phyloP scores from a whole-genome alignment of 2,888 invertebrate genomes.

The Dastarcus helophoroides region DNA sequence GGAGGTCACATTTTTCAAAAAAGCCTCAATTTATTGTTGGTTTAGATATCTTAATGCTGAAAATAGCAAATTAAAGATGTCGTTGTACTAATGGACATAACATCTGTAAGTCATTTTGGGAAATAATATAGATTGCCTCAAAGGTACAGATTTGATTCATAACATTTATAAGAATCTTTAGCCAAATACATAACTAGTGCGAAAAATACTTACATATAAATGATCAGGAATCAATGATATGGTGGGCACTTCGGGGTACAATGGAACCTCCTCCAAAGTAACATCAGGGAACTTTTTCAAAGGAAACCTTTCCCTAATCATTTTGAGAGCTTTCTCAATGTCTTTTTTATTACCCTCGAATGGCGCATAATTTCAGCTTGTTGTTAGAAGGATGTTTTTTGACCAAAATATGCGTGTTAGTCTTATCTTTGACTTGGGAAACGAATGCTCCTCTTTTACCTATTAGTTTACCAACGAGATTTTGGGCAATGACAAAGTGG shows the following conservation, averaged over 20 bases:
- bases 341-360: conserved; percentile 53
- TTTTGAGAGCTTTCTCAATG: conserved; percentile 69
- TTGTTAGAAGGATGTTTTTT: conserved; percentile 62
- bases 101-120: no score
- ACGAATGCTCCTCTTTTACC: conserved; percentile 75
- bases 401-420: conserved; percentile 69
- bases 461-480: conserved; percentile 75
- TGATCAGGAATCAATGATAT: conserved; percentile 30
- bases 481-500: conserved; percentile 65
- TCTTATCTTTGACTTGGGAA: conserved; percentile 65
- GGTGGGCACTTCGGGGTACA: conserved; percentile 26
- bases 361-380: conserved; percentile 68
- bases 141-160: no score
- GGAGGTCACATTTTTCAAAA: no score
- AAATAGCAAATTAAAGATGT: no score
- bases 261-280: conserved; percentile 51
- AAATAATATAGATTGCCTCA: no score
- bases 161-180: no score
- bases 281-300: conserved; percentile 67
- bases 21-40: no score
- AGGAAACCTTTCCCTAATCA: conserved; percentile 81
- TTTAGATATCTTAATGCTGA: no score
- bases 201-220: conserved; percentile 30
- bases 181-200: no score
- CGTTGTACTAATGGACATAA: no score